These are phyloP conservation scores for Limnephilus lunatus DNA, from an alignment of 2,888 invertebrate species.

Conservation along the genomic window DNA sequence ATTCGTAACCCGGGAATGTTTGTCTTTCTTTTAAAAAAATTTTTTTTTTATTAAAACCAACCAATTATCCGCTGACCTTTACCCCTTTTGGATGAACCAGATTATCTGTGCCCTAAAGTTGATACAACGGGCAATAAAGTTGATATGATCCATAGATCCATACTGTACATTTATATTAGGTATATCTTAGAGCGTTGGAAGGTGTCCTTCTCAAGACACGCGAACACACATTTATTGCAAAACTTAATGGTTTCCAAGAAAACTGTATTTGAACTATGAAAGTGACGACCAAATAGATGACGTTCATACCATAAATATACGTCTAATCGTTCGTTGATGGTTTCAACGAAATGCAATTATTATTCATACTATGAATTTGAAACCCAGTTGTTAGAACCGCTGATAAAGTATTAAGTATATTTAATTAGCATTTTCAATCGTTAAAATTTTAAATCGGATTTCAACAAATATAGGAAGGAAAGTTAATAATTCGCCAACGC, in stretches of 20 bases:
- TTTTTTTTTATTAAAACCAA: background rate
- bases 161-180: too few species aligned
- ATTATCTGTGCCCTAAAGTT: background rate
- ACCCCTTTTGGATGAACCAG: background rate
- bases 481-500: background rate
- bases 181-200: background rate
- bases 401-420: background rate
- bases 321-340: background rate
- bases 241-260: background rate
- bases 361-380: background rate
- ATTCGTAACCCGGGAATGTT: too few species aligned
- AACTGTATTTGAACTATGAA: background rate
- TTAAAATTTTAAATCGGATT: background rate
- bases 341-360: background rate
- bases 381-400: background rate
- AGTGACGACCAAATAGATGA: background rate
- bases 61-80: background rate
- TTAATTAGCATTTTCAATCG: background rate
- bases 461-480: too few species aligned
- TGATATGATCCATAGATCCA: background rate
- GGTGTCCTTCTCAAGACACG: background rate
- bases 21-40: too few species aligned
- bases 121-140: background rate
- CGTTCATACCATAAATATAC: background rate
- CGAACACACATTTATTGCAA: background rate